These are phyloP conservation scores for Drosophila rhopaloa DNA, from an alignment of 1,140 invertebrate genomes.

Conservation along the genomic window DNA sequence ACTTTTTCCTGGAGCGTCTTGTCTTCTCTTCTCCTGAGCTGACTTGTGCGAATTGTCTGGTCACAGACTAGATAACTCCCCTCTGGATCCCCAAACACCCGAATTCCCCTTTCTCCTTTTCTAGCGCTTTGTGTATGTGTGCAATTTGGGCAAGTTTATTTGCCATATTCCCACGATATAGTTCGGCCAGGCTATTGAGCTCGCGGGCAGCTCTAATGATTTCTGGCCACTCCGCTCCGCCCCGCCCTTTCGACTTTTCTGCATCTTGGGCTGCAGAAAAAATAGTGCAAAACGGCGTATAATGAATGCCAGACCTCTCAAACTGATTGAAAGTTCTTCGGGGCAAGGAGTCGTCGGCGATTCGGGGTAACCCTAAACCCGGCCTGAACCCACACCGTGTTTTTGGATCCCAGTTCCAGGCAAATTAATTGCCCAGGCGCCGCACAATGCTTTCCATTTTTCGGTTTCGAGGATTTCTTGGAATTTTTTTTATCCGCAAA, in stretches of 20 bases:
- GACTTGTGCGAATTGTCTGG: conserved; percentile 62
- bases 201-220: conserved; percentile 79
- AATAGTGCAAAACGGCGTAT: conserved; percentile 81
- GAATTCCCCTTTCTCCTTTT: conserved; percentile 11
- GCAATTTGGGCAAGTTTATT: conserved; percentile 80
- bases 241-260: conserved; percentile 28
- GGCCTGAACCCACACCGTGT: conserved; percentile 66
- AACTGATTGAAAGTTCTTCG: conserved; percentile 51
- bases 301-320: conserved; percentile 71
- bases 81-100: neutral
- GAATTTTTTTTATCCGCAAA: conserved; percentile 63
- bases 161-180: conserved; percentile 82
- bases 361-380: conserved; percentile 64
- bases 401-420: conserved; percentile 21
- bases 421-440: conserved; percentile 79
- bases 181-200: conserved; percentile 64
- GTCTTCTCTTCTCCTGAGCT: conserved; percentile 25
- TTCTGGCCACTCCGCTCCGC: conserved; percentile 47
- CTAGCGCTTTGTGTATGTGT: conserved; percentile 44
- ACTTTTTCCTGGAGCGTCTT: conserved; percentile 78
- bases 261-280: conserved; percentile 52
- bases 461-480: conserved; percentile 59
- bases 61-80: conserved; percentile 31
- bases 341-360: neutral
- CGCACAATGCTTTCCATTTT: conserved; percentile 70